Conservation (phyloP, 2,113 vertebrate species). For the Amphiprion ocellaris region DNA sequence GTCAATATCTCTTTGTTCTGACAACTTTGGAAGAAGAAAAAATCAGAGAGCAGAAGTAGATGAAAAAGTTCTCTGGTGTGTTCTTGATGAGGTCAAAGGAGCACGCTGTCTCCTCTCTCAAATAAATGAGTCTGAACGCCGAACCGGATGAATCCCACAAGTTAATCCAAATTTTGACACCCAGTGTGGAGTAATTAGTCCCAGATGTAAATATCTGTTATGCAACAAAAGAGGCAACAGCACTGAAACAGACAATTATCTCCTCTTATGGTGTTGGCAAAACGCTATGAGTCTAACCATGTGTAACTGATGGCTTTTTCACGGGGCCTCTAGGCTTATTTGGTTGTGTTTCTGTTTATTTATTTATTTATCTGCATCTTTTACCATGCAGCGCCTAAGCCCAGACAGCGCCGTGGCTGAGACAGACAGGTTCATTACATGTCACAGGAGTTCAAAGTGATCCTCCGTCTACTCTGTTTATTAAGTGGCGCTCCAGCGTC, state of each 20-base stretch:
- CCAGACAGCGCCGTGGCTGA: constrained; percentile 42
- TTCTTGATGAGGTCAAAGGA: constrained; percentile 60
- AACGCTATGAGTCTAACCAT: constrained; percentile 66
- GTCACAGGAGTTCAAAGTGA: constrained; percentile 81
- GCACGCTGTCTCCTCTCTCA: constrained; percentile 4
- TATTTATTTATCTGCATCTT: constrained; percentile 60
- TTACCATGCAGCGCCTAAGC: constrained; percentile 23
- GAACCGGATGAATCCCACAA: constrained; percentile 61
- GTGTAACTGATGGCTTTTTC: constrained; percentile 81
- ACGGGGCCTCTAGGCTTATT: constrained; percentile 62
- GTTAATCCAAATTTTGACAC: constrained; percentile 73
- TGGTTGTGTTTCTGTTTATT: constrained; percentile 43
- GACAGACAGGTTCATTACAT: constrained; percentile 79
- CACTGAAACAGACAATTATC: constrained; percentile 80
- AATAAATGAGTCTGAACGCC: constrained; percentile 48
- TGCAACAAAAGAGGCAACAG: constrained; percentile 74
- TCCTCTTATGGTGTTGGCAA: constrained; percentile 69
- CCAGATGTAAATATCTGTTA: constrained; percentile 79
- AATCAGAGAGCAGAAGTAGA: neutral
- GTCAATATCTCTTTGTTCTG: constrained; percentile 58
- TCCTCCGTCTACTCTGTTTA: constrained; percentile 81
- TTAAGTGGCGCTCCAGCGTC: constrained; percentile 77
- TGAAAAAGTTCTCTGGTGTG: constrained; percentile 25
- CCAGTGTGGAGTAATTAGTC: constrained; percentile 78
- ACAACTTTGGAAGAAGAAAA: constrained; percentile 20